phyloP scores from a whole-genome alignment of 2,888 invertebrate species.

The Hydrotaea cyrtoneurina region DNA sequence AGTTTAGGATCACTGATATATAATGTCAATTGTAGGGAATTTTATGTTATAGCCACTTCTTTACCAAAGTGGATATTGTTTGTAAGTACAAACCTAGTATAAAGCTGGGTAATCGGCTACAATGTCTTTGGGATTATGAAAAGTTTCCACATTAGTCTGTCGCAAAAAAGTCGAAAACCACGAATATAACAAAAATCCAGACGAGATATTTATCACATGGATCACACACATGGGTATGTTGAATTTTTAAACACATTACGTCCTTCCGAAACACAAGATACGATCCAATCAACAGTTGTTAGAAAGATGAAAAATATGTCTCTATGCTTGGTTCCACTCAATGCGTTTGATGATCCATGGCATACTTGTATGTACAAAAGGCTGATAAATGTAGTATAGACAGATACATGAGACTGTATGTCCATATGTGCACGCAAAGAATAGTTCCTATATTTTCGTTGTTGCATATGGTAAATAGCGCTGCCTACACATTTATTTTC shows the following conservation, averaged over 20 bases:
- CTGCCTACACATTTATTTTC: conserved; percentile 32
- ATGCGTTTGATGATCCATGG: conserved; percentile 45
- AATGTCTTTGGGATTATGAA: too few species aligned
- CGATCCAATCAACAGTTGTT: conserved; percentile 42
- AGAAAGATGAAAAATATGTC: conserved; percentile 42
- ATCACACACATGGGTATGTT: background rate
- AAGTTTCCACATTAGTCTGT: too few species aligned
- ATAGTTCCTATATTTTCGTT: background rate
- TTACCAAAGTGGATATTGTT: too few species aligned
- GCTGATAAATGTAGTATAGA: too few species aligned
- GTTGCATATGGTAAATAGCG: conserved; percentile 26
- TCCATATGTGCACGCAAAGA: conserved; percentile 4
- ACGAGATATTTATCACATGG: too few species aligned
- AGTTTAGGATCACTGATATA: too few species aligned
- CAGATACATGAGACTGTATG: background rate
- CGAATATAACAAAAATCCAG: too few species aligned
- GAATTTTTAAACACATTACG: background rate
- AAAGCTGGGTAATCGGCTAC: too few species aligned
- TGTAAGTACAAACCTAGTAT: too few species aligned
- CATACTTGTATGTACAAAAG: conserved; percentile 26
- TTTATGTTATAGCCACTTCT: too few species aligned
- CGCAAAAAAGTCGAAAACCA: too few species aligned
- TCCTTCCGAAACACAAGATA: background rate
- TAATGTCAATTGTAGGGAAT: too few species aligned
- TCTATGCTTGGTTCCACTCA: conserved; percentile 49